Percentiles rank a stretch among this genome's conserved stretches.
Evolutionary conservation across 2,113 vertebrate species (phyloP).

Genomic region (Nycticebus coucang): DNA sequence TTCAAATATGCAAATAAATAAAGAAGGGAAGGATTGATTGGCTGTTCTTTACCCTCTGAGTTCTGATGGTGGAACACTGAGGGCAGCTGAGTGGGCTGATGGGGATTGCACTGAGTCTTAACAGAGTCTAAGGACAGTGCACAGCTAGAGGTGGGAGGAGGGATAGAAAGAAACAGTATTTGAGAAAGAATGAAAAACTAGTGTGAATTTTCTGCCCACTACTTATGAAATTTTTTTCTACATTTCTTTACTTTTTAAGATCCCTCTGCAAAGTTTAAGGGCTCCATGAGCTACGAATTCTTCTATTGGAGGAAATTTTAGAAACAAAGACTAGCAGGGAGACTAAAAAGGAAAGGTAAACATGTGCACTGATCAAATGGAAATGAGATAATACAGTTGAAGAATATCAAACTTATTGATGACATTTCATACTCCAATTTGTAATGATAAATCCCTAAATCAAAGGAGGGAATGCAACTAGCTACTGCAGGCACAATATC

Average conservation of each 20-base stretch:
- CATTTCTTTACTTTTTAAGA: not conserved
- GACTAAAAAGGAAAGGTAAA: not conserved
- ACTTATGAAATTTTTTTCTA: not conserved
- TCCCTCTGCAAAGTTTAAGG: not conserved
- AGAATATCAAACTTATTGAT: not conserved
- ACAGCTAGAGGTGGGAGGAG: rapidly evolving
- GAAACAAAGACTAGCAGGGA: not conserved
- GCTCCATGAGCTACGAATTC: not conserved
- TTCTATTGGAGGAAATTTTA: not conserved
- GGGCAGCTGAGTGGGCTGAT: not conserved
- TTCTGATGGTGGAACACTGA: not conserved
- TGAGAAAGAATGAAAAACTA: not conserved
- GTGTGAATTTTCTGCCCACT: not conserved
- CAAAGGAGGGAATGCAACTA: not conserved
- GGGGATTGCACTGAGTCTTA: too few relatives aligned
- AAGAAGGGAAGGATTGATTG: not conserved
- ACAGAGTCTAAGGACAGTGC: too few relatives aligned
- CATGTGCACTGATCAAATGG: not conserved
- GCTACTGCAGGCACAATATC: not conserved
- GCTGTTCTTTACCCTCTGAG: not conserved
- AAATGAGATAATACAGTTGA: not conserved
- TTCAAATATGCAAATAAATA: not conserved
- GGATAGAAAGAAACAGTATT: not conserved
- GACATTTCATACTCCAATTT: not conserved
- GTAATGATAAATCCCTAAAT: not conserved